Conservation (phyloP, 2,797 vertebrate genomes). For the Coccyzus lansbergi region DNA sequence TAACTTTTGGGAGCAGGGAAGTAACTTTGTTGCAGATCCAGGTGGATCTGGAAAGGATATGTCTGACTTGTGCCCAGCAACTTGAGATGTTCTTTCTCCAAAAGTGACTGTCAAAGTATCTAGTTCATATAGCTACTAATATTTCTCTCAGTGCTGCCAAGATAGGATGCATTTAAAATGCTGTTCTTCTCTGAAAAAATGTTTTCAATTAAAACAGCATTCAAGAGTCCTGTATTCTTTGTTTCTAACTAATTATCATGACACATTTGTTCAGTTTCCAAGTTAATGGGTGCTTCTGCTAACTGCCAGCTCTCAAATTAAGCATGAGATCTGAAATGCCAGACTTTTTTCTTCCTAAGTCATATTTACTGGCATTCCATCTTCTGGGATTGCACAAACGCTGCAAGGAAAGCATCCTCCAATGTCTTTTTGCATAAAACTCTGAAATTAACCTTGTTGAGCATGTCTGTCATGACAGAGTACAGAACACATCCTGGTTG, state of each 20-base stretch:
- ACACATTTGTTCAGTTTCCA: background rate
- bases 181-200: slow-evolving; percentile 45
- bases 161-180: background rate
- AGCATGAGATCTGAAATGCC: background rate
- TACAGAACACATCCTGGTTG: fast-evolving
- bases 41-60: background rate
- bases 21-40: background rate
- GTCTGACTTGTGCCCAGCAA: background rate
- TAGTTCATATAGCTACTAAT: background rate
- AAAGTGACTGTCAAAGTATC: background rate
- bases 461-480: background rate
- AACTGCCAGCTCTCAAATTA: slow-evolving; percentile 1
- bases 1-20: background rate
- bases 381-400: background rate
- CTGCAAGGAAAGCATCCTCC: background rate
- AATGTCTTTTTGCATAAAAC: background rate
- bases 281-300: background rate
- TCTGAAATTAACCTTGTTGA: background rate
- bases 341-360: background rate
- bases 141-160: background rate
- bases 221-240: slow-evolving; percentile 14
- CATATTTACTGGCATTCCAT: background rate
- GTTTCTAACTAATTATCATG: background rate
- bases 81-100: background rate
- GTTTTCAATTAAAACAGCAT: slow-evolving; percentile 47